These are phyloP conservation scores for Cardinalis cardinalis DNA, from an alignment of 2,113 vertebrate genomes.

Conservation along the genomic window DNA sequence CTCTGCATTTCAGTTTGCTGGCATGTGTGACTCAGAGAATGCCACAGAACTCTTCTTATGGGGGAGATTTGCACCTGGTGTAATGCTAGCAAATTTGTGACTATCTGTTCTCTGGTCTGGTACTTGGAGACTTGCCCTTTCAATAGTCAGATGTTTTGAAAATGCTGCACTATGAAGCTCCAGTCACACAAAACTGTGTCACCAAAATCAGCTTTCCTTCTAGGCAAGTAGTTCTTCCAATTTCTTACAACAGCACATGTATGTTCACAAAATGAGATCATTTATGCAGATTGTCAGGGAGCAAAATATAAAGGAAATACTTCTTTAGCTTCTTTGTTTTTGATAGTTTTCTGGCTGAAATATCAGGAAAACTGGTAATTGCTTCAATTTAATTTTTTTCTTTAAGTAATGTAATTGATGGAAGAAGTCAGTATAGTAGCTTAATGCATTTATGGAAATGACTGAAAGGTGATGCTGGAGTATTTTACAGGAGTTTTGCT, in stretches of 20 bases:
- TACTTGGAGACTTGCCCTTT: not conserved
- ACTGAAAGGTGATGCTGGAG: not conserved
- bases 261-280: not conserved
- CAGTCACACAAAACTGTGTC: not conserved
- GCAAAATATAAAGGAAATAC: not conserved
- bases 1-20: not conserved
- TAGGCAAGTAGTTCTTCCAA: not conserved
- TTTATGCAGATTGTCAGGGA: not conserved
- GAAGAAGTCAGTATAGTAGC: not conserved
- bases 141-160: not conserved
- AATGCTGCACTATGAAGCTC: not conserved
- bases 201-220: not conserved
- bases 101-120: not conserved
- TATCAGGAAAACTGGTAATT: not conserved
- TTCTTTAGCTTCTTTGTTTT: not conserved
- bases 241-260: not conserved
- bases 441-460: accelerated
- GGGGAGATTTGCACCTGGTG: not conserved
- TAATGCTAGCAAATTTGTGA: not conserved
- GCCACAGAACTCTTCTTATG: not conserved
- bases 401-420: not conserved
- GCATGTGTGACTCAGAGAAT: not conserved
- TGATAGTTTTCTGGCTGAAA: not conserved
- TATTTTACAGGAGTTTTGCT: not conserved
- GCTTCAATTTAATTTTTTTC: not conserved